Evolutionary conservation across 2,113 vertebrate species (phyloP).

Genomic region (Ceratotherium simum): DNA sequence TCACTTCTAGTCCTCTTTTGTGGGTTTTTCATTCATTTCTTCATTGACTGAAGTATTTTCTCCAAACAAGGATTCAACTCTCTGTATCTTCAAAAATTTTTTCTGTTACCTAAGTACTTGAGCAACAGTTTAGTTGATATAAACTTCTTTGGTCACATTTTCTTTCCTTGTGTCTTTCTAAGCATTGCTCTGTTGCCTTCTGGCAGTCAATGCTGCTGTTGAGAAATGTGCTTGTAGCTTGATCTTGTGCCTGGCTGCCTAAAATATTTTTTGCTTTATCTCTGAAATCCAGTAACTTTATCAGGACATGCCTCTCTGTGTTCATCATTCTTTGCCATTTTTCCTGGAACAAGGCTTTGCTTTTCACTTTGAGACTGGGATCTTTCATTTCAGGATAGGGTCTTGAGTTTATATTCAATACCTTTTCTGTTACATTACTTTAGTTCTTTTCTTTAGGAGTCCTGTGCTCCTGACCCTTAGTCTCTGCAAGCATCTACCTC

Average conservation of each 20-base stretch:
- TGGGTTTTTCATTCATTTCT: background rate
- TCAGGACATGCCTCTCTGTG: background rate
- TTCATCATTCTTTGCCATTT: background rate
- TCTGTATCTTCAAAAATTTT: background rate
- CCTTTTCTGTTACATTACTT: background rate
- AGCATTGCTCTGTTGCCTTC: background rate
- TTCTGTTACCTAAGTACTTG: background rate
- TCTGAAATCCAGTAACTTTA: background rate
- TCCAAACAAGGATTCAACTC: background rate
- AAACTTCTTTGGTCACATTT: background rate
- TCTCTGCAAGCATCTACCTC: background rate
- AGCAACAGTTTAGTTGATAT: background rate
- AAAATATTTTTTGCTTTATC: background rate
- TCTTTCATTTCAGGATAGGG: background rate
- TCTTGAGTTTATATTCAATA: conserved; percentile 17
- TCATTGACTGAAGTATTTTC: background rate
- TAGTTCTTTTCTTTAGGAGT: background rate
- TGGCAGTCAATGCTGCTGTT: background rate
- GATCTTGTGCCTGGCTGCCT: background rate
- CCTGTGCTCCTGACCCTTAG: background rate
- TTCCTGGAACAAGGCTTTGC: background rate
- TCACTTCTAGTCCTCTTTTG: background rate
- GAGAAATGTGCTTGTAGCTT: background rate
- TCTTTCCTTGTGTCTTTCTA: background rate
- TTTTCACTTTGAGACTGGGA: background rate